Evolutionary conservation across 2,797 vertebrate species (phyloP), one percentile per base, ranked within the genome.

Genomic region (Gymnothorax javanicus): DNA sequence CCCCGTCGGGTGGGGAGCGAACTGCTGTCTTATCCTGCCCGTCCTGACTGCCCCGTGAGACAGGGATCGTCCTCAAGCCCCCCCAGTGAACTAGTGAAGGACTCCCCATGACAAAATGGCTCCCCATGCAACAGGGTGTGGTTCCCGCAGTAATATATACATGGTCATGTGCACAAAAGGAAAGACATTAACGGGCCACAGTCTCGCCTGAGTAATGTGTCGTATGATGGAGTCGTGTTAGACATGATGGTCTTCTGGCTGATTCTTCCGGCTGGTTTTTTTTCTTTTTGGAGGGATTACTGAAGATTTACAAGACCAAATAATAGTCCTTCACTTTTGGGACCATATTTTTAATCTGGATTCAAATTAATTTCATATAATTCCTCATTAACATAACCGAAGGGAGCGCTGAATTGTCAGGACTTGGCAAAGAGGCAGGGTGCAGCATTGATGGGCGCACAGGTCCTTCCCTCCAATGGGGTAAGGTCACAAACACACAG

Each of bases 301-400:
- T 85, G 88, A 86, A 94, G 93, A 95, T 94, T 95, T 95, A 95
- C 93, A 95, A 88, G 90, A 87, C 90, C 85, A 90, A 92, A 90
- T 89, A 94, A 91, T 93, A 93, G 92, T 92, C 90, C 91, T 93
- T 93, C 92, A 95, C 93, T 93, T 91, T 90, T 52, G 94, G 94
- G 94, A 94, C 92, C 92, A n/a, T 92, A 91, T 93, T 88, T 94
- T 93, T 93, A 94, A 94, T 94, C 92, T 92, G 93, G 95, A 95
- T 88, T 85, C 82, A 69, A 88, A 88, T 95, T 95, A 93, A 95
- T 95, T 95, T 94, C 90, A 88, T 91, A 94, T 95, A 92, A 94
- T 94, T 94, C 92, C 93, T 94, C 90, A 94, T 95, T 95, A 94
- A 93, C 92, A 92, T 92, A 84, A 88, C 88, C 85, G 87, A 91